phyloP scores from a whole-genome alignment of 1,140 invertebrate species.

The Apolygus lucorum region DNA sequence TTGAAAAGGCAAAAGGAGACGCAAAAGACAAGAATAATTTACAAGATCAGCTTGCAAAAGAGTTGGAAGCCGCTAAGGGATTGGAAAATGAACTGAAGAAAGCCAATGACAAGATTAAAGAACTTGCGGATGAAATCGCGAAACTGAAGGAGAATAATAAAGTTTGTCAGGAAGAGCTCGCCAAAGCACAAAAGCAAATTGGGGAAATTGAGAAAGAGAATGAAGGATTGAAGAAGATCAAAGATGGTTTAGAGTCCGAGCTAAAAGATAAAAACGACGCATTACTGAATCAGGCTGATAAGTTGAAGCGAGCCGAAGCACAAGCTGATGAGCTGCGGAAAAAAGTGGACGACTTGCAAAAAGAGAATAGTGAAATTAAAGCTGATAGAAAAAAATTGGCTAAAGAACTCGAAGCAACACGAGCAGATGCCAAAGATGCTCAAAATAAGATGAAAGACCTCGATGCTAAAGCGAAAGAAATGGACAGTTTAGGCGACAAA shows the following conservation, averaged over 20 bases:
- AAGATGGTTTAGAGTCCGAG: not conserved
- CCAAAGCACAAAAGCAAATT: not conserved
- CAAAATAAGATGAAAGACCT: not conserved
- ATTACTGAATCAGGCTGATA: not conserved
- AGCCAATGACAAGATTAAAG: not conserved
- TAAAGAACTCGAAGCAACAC: not conserved
- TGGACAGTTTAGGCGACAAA: not conserved
- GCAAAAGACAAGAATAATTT: constrained; percentile 7
- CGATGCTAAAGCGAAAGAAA: not conserved
- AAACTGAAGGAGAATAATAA: not conserved
- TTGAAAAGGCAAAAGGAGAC: not conserved
- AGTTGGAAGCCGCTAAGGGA: not conserved
- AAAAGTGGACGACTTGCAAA: not conserved
- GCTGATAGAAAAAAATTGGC: not conserved
- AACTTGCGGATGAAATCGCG: not conserved
- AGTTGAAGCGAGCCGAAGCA: not conserved
- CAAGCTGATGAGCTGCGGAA: not conserved
- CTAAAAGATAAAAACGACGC: not conserved
- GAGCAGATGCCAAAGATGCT: not conserved
- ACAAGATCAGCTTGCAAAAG: not conserved
- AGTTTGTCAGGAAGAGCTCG: not conserved
- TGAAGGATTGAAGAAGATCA: not conserved
- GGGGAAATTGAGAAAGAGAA: not conserved
- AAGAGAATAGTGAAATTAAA: not conserved
- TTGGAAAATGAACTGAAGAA: not conserved